Conservation (phyloP, 2,888 invertebrate species). For the Netelia inedita region DNA sequence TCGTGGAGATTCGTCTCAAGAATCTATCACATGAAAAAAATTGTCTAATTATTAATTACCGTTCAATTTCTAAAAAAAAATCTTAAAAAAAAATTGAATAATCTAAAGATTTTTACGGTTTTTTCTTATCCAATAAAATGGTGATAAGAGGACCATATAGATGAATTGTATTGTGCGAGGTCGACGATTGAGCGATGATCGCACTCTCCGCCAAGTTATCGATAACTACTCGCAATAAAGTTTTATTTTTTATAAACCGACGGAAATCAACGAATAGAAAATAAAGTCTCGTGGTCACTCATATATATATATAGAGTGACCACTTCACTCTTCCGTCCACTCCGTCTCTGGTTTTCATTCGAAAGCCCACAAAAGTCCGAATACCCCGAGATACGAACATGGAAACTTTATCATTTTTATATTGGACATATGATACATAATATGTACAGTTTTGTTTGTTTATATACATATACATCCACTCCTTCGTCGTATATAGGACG, state of each 20-base stretch:
- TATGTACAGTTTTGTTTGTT: not conserved
- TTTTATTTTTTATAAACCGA: not conserved
- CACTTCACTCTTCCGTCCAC: not conserved
- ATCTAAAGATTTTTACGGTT: too few species aligned
- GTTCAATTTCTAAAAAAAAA: too few species aligned
- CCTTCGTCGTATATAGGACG: not conserved
- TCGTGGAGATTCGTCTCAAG: too few species aligned
- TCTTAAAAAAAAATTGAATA: too few species aligned
- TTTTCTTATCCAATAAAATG: too few species aligned
- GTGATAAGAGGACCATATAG: too few species aligned
- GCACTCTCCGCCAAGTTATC: not conserved
- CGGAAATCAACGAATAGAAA: not conserved
- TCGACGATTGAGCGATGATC: not conserved
- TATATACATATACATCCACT: not conserved
- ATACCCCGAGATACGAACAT: not conserved
- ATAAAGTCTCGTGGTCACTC: not conserved
- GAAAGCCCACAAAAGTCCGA: not conserved
- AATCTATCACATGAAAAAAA: too few species aligned
- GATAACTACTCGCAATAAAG: not conserved
- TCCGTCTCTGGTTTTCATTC: not conserved
- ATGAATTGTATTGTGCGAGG: too few species aligned
- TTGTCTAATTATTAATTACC: too few species aligned
- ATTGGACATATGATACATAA: not conserved
- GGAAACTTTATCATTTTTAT: not conserved
- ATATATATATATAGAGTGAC: not conserved